Base-by-base conservation (phyloP, 2,113 vertebrate species). In the Eira barbara region DNA sequence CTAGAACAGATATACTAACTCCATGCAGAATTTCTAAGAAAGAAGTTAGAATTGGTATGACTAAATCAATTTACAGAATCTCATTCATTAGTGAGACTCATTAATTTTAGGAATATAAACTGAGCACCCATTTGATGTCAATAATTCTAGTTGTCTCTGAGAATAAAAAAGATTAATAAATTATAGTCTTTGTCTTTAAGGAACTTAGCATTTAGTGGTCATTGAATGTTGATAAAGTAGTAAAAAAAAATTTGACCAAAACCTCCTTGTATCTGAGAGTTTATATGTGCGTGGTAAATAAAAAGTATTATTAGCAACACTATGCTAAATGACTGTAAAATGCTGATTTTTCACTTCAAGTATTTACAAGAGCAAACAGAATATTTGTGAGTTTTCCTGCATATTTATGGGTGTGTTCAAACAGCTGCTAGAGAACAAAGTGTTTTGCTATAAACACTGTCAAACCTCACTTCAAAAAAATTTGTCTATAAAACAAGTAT, bases 381-480 rank as follows among this genome's bases (percentile, higher is more conserved):
- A 82, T 97, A 95, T 97, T 97, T 97, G 91, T 97, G 95, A 91
- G 13, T 93, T 97, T 98, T 86, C 67, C 42, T 96, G 93, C 65
- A 95, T 93, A 97, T 97, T 97, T 98, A 95, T 97, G 29, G 89
- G 29, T 91, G 61, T 97, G 78, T 97, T 97, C 92, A 96, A 97
- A 97, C 93, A 98, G 94, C 96, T 97, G 96, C 71, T 94, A 79
- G 84, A 97, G 97, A 96, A 98, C 94, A 98, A 97, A 97, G 97
- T 98, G 76, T 94, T 98, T 98, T 97, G 76, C 96, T 95, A 83
- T 97, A 97, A 98, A 98, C 95, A 98, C 93, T 97, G 96, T 97
- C 97, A 98, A 96, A 95, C 94, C 96, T 97, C 65, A 97, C 93
- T 97, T 96, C 52, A 52, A 95, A 94, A 95, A 97, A 97, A 83